Conservation (phyloP, 2,797 vertebrate genomes). For the Bradypus variegatus region DNA sequence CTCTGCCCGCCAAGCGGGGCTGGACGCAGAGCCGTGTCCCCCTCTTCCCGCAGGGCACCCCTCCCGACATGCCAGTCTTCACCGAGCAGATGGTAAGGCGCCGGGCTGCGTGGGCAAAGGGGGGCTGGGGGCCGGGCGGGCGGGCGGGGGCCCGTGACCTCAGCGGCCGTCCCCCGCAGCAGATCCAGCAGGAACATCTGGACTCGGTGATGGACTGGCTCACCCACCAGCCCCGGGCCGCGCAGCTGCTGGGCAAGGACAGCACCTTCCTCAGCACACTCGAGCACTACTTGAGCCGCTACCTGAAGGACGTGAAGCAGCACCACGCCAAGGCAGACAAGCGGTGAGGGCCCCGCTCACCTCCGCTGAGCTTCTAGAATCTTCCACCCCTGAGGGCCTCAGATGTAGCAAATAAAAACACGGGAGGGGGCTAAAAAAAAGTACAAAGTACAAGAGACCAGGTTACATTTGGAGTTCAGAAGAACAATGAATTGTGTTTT, state of each 20-base stretch:
- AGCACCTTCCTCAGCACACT: slow-evolving; percentile 91
- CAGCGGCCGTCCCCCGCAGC: slow-evolving; percentile 67
- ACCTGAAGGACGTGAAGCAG: slow-evolving; percentile 94
- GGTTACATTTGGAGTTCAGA: rapidly evolving
- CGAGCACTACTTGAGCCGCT: slow-evolving; percentile 88
- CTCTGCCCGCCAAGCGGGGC: not conserved
- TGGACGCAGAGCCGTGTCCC: not conserved
- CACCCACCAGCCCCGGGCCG: slow-evolving; percentile 90
- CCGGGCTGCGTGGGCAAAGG: too few species aligned
- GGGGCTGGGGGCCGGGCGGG: too few species aligned
- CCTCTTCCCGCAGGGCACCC: slow-evolving; percentile 80
- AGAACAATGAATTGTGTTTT: rapidly evolving
- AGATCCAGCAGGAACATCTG: slow-evolving; percentile 94
- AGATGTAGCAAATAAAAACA: not conserved
- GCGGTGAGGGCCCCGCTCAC: slow-evolving; percentile 75
- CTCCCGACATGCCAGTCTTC: slow-evolving; percentile 91
- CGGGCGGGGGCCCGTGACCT: too few species aligned
- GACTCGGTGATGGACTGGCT: slow-evolving; percentile 95
- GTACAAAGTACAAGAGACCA: rapidly evolving
- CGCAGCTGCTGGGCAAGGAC: slow-evolving; percentile 95
- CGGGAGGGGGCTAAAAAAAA: rapidly evolving
- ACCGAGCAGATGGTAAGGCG: slow-evolving; percentile 94
- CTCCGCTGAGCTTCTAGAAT: not conserved
- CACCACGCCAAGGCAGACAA: slow-evolving; percentile 96
- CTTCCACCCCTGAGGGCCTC: not conserved